Evolutionary conservation across 2,888 invertebrate species (phyloP), one percentile per base, ranked within the genome.

Genomic region (Acrocyrtus sp.): DNA sequence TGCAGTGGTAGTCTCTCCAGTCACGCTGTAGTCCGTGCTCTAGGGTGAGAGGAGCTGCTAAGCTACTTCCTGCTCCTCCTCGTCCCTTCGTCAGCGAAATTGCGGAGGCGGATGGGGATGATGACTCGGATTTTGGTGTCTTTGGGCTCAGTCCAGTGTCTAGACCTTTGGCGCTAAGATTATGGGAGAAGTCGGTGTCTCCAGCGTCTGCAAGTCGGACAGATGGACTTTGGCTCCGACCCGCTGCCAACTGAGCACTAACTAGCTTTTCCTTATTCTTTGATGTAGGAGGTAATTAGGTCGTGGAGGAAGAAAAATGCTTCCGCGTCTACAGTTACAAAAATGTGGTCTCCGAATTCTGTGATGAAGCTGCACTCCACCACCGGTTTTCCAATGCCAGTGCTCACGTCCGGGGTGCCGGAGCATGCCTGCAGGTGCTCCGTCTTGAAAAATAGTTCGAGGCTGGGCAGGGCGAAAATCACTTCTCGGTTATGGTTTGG

Each of bases 271-370:
- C 95, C 84, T 94, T 95, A n/a, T 85, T 96, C 96, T 84, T 93
- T 94, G 66, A 98, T 91, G 84, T 99, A 99, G 0, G 96, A 95
- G 1, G 95, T 95, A 80, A 98, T 94, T 70, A 99, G 89, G 85
- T 98, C 98, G 84, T 98, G 98, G 34, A 99, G 87, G 85, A 98
- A 99, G 86, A 98, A 93, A 86, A 99, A 97, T 1, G 96, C 95
- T 86, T 98, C 98, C 0, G 98, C 98, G 86, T 99, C 96, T 77
- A 97, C 96, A 0, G 97, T 96, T 75, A 98, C 97, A 85, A 95
- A 96, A 82, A 98, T 98, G 84, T 98, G 97, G 85, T 98, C 97
- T 84, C 98, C 96, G 86, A 99, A 98, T 85, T 98, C 97, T 1
- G 98, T 98, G 74, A 98, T 95, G 85, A 99, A 98, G 84, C 95